Conservation (phyloP, 1,140 invertebrate genomes). For the Bombus huntii region DNA sequence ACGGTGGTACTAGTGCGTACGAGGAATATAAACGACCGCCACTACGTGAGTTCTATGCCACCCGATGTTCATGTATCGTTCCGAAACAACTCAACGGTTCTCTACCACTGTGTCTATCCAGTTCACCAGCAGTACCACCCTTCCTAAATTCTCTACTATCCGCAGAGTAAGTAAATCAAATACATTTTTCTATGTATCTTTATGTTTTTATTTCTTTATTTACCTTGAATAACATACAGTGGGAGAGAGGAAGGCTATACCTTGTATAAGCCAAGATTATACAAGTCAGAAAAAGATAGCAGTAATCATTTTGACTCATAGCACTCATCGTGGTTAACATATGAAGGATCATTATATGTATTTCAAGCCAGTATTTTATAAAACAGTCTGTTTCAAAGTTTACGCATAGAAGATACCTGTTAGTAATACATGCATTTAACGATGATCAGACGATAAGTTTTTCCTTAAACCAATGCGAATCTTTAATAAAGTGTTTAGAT, state of each 20-base stretch:
- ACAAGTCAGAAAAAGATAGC: too few relatives aligned
- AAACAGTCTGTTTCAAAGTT: not conserved
- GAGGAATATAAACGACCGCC: conserved; percentile 44
- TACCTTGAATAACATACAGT: not conserved
- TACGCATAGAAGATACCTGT: not conserved
- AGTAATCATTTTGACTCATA: not conserved
- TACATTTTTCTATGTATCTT: not conserved
- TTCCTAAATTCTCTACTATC: conserved; percentile 67
- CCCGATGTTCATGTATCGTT: conserved; percentile 68
- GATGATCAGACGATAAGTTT: not conserved
- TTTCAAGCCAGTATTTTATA: too few relatives aligned
- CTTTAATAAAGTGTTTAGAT: too few relatives aligned
- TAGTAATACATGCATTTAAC: not conserved
- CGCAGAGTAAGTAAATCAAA: conserved; percentile 59
- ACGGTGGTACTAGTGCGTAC: conserved; percentile 52
- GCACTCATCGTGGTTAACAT: not conserved
- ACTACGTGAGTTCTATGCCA: conserved; percentile 59
- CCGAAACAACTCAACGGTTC: conserved; percentile 61
- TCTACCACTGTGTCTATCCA: conserved; percentile 60
- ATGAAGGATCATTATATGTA: too few relatives aligned
- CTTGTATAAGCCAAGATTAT: not conserved
- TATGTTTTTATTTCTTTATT: not conserved
- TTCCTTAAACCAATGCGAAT: not conserved
- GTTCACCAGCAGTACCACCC: conserved; percentile 61
- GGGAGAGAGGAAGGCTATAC: too few relatives aligned